Percentiles rank a stretch among this genome's conserved stretches.
Evolutionary conservation across 2,797 vertebrate genomes (phyloP).

Genomic region (Peromyscus eremicus): DNA sequence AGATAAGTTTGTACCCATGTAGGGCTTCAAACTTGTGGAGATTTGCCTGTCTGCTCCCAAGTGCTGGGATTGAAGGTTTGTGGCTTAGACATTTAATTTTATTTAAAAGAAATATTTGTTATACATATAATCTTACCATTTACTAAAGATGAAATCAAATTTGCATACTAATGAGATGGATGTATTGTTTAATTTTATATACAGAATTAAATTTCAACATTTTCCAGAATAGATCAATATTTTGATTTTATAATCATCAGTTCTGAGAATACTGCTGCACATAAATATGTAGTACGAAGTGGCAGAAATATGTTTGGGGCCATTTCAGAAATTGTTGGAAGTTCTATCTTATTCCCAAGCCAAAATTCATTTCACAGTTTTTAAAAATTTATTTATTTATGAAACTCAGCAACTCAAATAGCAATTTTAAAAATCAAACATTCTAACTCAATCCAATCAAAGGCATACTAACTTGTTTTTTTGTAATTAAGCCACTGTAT

Average conservation of each 20-base stretch:
- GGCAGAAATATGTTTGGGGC: background rate
- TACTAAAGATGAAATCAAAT: background rate
- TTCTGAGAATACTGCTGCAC: background rate
- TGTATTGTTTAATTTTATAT: background rate
- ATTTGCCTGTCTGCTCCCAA: background rate
- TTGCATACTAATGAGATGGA: background rate
- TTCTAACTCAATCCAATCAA: background rate
- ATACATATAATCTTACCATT: background rate
- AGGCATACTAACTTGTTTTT: background rate
- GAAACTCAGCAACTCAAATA: background rate
- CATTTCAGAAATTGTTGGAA: background rate
- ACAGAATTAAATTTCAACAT: background rate
- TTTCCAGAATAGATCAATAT: background rate
- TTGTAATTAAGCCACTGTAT: background rate
- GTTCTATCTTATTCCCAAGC: background rate
- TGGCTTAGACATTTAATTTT: background rate
- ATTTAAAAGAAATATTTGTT: background rate
- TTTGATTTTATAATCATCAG: background rate
- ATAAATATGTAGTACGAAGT: background rate
- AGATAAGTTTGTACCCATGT: background rate
- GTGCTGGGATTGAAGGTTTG: background rate
- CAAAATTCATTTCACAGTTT: background rate
- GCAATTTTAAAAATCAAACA: background rate
- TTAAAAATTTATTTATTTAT: background rate
- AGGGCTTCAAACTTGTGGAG: background rate